Percentiles rank a stretch among this genome's conserved stretches.
These are phyloP conservation scores for Drosophila recens DNA, from an alignment of 2,888 invertebrate genomes.

Conservation along the genomic window DNA sequence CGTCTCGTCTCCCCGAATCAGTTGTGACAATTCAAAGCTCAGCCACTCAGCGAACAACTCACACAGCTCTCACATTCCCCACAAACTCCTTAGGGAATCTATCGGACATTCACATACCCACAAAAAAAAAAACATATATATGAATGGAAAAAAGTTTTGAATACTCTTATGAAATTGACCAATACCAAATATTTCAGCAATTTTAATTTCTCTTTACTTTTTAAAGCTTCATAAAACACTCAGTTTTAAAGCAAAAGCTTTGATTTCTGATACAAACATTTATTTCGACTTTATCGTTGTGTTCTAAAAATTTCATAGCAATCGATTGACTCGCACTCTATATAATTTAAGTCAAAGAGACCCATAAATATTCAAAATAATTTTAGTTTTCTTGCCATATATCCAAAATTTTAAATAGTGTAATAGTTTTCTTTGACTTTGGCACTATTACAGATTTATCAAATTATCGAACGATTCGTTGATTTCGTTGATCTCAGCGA, in stretches of 20 bases:
- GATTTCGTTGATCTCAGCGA: too few species aligned
- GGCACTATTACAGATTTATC: too few species aligned
- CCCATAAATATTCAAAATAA: too few species aligned
- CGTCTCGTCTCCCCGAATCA: conserved; percentile 44
- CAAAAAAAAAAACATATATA: too few species aligned
- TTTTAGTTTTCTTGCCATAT: neutral
- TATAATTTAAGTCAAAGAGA: neutral
- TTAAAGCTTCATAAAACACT: neutral
- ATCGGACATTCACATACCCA: conserved; percentile 5
- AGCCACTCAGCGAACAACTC: conserved; percentile 50
- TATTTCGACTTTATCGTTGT: neutral
- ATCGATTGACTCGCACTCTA: neutral
- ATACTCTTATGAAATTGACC: conserved; percentile 14
- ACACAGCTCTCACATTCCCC: conserved; percentile 22
- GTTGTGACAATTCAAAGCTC: conserved; percentile 68
- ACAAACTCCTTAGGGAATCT: conserved; percentile 11
- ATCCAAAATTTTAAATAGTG: too few species aligned
- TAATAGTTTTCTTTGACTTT: too few species aligned
- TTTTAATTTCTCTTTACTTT: too few species aligned
- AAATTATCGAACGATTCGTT: too few species aligned
- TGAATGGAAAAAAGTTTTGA: neutral
- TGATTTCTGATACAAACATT: neutral
- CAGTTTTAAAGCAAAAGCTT: neutral
- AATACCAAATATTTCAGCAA: too few species aligned
- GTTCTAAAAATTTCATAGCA: neutral